Evolutionary conservation across 2,113 vertebrate species (phyloP).

Genomic region (Ameiurus melas): DNA sequence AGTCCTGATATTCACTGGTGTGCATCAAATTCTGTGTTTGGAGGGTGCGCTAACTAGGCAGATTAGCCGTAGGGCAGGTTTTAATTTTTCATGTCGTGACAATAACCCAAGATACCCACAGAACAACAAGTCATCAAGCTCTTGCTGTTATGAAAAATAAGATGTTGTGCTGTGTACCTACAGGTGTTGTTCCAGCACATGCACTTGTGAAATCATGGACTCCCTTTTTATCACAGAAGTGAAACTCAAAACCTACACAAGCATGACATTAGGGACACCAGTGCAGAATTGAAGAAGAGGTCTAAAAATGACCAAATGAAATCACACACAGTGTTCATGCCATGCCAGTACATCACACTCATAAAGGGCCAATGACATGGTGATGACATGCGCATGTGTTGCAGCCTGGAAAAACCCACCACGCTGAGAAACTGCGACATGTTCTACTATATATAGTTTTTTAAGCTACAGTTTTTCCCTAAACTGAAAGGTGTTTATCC

Average conservation of each 20-base stretch:
- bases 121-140: slow-evolving; percentile 4
- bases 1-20: neutral
- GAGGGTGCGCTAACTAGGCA: neutral
- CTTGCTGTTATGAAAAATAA: slow-evolving; percentile 14
- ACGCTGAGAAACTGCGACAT: neutral
- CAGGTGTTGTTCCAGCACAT: slow-evolving; percentile 37
- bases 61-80: neutral
- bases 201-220: slow-evolving; percentile 25
- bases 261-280: neutral
- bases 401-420: neutral
- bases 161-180: slow-evolving; percentile 8
- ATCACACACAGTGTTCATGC: neutral
- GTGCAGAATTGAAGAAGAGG: neutral
- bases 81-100: neutral
- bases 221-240: slow-evolving; percentile 27
- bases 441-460: neutral
- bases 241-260: slow-evolving; percentile 35
- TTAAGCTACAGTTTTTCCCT: neutral
- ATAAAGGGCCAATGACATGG: neutral
- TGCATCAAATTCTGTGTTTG: neutral
- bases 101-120: neutral
- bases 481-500: neutral
- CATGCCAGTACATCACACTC: neutral
- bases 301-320: neutral
- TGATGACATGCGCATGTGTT: neutral